Evolutionary conservation across 2,113 vertebrate genomes (phyloP).

Genomic region (Symphodus melops): DNA sequence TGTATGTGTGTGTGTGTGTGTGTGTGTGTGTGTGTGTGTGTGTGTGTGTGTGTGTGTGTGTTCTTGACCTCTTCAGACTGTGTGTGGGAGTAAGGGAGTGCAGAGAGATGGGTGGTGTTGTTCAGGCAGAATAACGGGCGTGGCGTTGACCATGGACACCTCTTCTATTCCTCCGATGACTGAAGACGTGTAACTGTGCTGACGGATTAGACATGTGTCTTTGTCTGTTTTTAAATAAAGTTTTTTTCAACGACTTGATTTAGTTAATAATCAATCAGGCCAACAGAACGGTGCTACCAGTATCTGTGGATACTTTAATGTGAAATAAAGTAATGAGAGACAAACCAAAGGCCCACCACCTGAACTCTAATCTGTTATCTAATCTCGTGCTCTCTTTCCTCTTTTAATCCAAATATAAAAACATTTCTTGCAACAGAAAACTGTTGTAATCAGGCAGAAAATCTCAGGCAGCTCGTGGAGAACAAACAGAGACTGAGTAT

Average conservation of each 20-base stretch:
- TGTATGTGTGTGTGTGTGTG: constrained; percentile 14
- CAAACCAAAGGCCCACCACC: not conserved
- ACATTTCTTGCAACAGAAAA: not conserved
- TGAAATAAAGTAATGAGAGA: not conserved
- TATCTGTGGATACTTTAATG: not conserved
- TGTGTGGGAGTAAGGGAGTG: constrained; percentile 53
- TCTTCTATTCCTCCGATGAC: too few relatives aligned
- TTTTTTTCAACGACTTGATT: too few relatives aligned
- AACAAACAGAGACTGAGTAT: not conserved
- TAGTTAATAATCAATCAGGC: too few relatives aligned
- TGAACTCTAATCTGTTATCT: too few relatives aligned
- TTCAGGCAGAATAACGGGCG: constrained; percentile 26
- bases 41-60: constrained; percentile 17
- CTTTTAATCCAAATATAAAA: not conserved
- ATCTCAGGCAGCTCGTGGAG: too few relatives aligned
- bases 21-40: constrained; percentile 31
- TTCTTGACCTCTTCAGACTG: constrained; percentile 31
- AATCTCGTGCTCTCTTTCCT: too few relatives aligned
- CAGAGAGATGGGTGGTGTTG: not conserved
- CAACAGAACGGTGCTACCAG: too few relatives aligned
- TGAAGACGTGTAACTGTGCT: too few relatives aligned
- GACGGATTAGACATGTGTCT: too few relatives aligned
- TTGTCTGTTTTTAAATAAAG: too few relatives aligned
- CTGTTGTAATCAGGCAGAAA: not conserved
- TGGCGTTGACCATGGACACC: too few relatives aligned